Percentiles rank a stretch among this genome's conserved stretches.
Conservation (phyloP, 2,888 invertebrate species). For the Drosophila yooni region DNA sequence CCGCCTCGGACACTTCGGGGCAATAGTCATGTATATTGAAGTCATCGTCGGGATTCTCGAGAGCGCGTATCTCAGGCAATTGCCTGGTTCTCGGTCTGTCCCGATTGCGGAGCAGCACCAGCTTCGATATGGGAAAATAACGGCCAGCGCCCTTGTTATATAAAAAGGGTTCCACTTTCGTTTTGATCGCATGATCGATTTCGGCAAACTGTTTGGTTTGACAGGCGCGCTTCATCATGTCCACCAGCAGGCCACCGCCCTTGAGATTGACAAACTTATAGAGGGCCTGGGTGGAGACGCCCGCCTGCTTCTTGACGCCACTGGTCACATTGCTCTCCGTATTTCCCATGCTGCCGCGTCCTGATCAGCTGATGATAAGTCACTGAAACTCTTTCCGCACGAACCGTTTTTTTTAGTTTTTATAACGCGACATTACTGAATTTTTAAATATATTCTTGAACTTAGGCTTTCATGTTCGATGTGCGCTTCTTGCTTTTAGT, state of each 20-base stretch:
- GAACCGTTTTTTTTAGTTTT: slow-evolving; percentile 32
- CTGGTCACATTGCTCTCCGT: slow-evolving; percentile 95
- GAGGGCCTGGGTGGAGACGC: slow-evolving; percentile 92
- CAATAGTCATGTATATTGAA: slow-evolving; percentile 93
- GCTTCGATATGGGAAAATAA: slow-evolving; percentile 94
- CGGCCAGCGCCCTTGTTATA: slow-evolving; percentile 97
- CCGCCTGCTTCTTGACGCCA: slow-evolving; percentile 98
- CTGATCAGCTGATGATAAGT: background rate
- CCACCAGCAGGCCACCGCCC: slow-evolving; percentile 96
- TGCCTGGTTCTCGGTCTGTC: slow-evolving; percentile 93
- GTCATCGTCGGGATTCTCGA: slow-evolving; percentile 94
- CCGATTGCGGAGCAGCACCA: slow-evolving; percentile 94
- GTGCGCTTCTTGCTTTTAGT: slow-evolving; percentile 26
- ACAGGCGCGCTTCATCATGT: slow-evolving; percentile 95
- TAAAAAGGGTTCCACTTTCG: slow-evolving; percentile 95
- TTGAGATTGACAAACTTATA: slow-evolving; percentile 96
- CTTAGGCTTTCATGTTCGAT: slow-evolving; percentile 21
- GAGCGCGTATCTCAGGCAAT: slow-evolving; percentile 90
- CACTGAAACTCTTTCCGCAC: slow-evolving; percentile 13
- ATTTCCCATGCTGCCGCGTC: slow-evolving; percentile 88
- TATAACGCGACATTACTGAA: slow-evolving; percentile 61
- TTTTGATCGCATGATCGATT: slow-evolving; percentile 96
- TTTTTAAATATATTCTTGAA: slow-evolving; percentile 27
- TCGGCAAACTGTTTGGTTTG: slow-evolving; percentile 96
- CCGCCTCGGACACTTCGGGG: slow-evolving; percentile 88